Evolutionary conservation across 2,797 vertebrate genomes (phyloP), one percentile per base, ranked within the genome.

Genomic region (Crenuchus spilurus): DNA sequence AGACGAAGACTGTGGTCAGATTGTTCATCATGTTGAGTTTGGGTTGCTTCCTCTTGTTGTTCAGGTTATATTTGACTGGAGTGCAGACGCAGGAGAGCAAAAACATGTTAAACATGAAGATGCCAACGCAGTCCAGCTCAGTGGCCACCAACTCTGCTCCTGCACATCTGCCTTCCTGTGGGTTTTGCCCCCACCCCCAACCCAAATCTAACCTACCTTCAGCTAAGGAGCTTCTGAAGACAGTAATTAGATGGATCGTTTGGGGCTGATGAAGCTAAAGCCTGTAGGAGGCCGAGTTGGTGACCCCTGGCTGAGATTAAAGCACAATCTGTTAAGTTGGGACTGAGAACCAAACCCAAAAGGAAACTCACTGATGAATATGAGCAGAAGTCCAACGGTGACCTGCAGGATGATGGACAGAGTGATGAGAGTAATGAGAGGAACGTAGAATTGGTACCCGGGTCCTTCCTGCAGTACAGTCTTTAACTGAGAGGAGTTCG

Each of bases 401-500:
- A 91, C 60, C 80, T 97, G 94, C 62, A 97, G 84, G 0, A 87
- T 81, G 83, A 97, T 93, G 51, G 95, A 97, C 80, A 96, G 20
- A 24, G 88, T 90, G 85, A 96, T 91, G 82, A 97, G 92, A 10
- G 89, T 77, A 0, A 95, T 55, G 41, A 97, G 93, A 35, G 90
- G 81, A 46, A 77, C 9, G 3, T 94, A 96, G 85, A 95, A 95
- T 0, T 83, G 87, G 37, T 93, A 94, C 6, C 85, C 80, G 0
- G 92, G 18, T 0, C 95, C 95, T 65, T 94, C 93, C 39, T 94
- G 91, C 72, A 97, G 86, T 18, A 95, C 91, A 0, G 89, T 91
- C 57, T 96, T 96, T 80, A 98, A 88, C 85, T 95, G 94, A 0
- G 91, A 91, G 2, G 94, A 92, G 0, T 95, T 98, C 6, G 96